phyloP scores from a whole-genome alignment of 2,797 vertebrate species.

The Melanotaenia trifasciata region DNA sequence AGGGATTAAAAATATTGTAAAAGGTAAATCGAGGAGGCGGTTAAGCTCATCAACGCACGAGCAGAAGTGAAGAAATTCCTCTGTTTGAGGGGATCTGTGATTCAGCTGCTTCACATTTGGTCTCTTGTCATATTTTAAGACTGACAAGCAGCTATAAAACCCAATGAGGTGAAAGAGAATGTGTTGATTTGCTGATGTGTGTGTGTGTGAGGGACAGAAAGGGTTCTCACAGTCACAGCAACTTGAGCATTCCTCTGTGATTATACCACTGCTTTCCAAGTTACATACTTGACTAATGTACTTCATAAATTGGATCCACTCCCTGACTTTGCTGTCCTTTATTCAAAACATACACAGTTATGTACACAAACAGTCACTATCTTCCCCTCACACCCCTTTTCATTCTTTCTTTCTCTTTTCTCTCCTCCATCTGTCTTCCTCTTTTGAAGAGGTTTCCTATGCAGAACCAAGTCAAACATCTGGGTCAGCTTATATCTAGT shows the following conservation, averaged over 20 bases:
- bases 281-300: slow-evolving; percentile 66
- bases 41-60: slow-evolving; percentile 19
- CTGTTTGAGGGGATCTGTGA: slow-evolving; percentile 18
- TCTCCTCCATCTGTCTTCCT: slow-evolving; percentile 24
- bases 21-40: slow-evolving; percentile 24
- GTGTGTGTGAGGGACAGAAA: slow-evolving; percentile 44
- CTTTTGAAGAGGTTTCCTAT: slow-evolving; percentile 73
- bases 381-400: slow-evolving; percentile 29
- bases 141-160: slow-evolving; percentile 53
- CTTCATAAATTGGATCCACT: slow-evolving; percentile 62
- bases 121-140: slow-evolving; percentile 26
- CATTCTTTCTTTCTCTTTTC: not conserved
- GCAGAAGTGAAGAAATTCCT: slow-evolving; percentile 24
- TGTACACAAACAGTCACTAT: slow-evolving; percentile 27
- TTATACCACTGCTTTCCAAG: slow-evolving; percentile 74
- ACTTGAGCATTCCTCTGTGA: slow-evolving; percentile 76
- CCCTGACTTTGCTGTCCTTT: slow-evolving; percentile 36
- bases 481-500: slow-evolving; percentile 82
- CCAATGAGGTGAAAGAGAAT: slow-evolving; percentile 56
- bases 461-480: slow-evolving; percentile 80
- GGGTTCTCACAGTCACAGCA: slow-evolving; percentile 60
- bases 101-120: slow-evolving; percentile 35
- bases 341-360: slow-evolving; percentile 34
- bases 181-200: slow-evolving; percentile 58
- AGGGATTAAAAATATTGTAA: slow-evolving; percentile 2